Conservation (phyloP, 2,888 invertebrate genomes). For the Mimumesa dahlbomi region DNA sequence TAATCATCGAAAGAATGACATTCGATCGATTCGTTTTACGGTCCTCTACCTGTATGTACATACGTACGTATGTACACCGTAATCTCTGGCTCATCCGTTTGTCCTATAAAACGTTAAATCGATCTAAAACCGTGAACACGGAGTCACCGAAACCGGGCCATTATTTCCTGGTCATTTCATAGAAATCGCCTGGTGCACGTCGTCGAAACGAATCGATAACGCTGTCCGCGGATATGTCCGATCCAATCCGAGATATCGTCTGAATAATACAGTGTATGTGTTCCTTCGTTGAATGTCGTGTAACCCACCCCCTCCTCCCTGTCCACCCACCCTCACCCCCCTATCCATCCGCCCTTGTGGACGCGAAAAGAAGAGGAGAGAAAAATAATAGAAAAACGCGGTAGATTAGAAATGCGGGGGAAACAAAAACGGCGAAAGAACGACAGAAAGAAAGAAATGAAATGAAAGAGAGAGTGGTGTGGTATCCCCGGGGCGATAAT, state of each 20-base stretch:
- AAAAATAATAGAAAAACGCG: neutral
- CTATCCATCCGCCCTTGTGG: too few species aligned
- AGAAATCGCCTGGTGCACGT: slow-evolving; percentile 24
- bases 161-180: slow-evolving; percentile 54
- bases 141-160: slow-evolving; percentile 40
- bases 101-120: slow-evolving; percentile 12
- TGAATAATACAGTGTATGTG: neutral
- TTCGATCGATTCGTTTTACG: too few species aligned
- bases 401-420: neutral
- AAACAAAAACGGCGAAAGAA: neutral
- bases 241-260: slow-evolving; percentile 23
- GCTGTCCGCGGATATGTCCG: slow-evolving; percentile 40
- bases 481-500: neutral
- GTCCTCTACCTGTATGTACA: too few species aligned
- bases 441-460: neutral
- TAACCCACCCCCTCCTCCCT: neutral
- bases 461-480: too few species aligned
- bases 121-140: slow-evolving; percentile 22
- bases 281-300: neutral
- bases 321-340: neutral
- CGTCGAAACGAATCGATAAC: slow-evolving; percentile 45
- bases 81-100: neutral
- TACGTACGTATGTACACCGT: too few species aligned
- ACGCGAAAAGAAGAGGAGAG: neutral
- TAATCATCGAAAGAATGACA: too few species aligned